Base-by-base conservation (phyloP, 2,113 vertebrate species). In the Pyrgilauda ruficollis region DNA sequence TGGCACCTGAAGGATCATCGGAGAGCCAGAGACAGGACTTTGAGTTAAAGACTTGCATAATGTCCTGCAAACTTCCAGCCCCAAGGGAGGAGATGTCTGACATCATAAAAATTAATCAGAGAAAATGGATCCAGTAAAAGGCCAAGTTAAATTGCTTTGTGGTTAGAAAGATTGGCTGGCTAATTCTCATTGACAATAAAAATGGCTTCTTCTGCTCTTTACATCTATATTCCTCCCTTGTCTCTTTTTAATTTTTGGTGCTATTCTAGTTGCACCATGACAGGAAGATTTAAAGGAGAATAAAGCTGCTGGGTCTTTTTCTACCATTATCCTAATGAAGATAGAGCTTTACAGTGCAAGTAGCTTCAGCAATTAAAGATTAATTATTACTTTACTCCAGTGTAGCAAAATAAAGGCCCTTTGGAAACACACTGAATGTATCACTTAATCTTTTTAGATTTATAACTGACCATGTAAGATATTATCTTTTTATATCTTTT, bases 121-220 rank as follows among this genome's bases (percentile, higher is more conserved):
- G 81, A 88, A 93, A 94, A 93, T 93, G 79, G 90, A 92, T 75
- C 28, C 68, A 81, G 39, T 91, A 93, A 85, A 94, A 95, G 79
- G 79, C 47, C 39, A 93, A 94, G 85, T 94, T 90, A 81, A 92
- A 96, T 95, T 94, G 68, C 52, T 89, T 63, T 90, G 44, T 67
- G 88, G 79, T 94, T 91, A 90, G 92, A 95, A 90, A 83, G 80
- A 92, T 81, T 67, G 83, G 75, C 70, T 69, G 67, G 22, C 83
- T 92, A 75, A 95, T 93, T 94, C 44, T 94, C 59, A 47, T 30
- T 90, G 93, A 78, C 79, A 63, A 68, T 86, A 94, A 83, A 77
- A 83, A 84, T 81, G 52, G 67, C 52, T 88, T 68, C 49, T 89
- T 50, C 35, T 78, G 55, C 64, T 92, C 35, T 72, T 94, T 86